These are phyloP conservation scores for Hydrotaea cyrtoneurina DNA, from an alignment of 2,888 invertebrate species.

Conservation along the genomic window DNA sequence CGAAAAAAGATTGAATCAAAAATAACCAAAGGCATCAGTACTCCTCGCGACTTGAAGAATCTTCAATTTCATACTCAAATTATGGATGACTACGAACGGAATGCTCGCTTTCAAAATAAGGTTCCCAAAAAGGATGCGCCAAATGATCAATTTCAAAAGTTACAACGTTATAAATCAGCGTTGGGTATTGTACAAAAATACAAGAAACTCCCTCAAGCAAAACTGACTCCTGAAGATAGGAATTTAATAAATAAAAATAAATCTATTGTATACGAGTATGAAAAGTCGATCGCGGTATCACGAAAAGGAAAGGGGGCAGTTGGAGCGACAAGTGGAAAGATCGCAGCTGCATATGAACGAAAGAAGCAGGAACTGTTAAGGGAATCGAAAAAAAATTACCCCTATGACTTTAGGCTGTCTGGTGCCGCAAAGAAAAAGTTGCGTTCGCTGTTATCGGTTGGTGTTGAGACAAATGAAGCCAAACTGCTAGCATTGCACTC, in stretches of 20 bases:
- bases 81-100: conserved; percentile 8
- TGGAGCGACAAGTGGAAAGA: not conserved
- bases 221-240: not conserved
- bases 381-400: not conserved
- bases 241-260: not conserved
- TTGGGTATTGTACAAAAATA: not conserved
- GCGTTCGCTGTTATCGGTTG: not conserved
- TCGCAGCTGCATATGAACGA: not conserved
- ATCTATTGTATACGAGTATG: conserved; percentile 8
- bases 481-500: conserved; percentile 14
- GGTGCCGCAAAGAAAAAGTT: conserved; percentile 9
- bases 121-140: not conserved
- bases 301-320: not conserved
- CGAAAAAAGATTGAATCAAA: conserved; percentile 20
- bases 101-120: not conserved
- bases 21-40: conserved; percentile 15
- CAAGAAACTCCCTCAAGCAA: not conserved
- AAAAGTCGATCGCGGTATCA: not conserved
- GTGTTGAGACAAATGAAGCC: not conserved
- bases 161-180: conserved; percentile 29
- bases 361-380: conserved; percentile 2
- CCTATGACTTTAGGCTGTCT: not conserved
- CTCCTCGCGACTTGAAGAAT: conserved; percentile 18
- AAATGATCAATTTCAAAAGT: not conserved
- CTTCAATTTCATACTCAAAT: conserved; percentile 25